Evolutionary conservation across 2,888 invertebrate genomes (phyloP), one percentile per base, ranked within the genome.

Genomic region (Dusona sp.): DNA sequence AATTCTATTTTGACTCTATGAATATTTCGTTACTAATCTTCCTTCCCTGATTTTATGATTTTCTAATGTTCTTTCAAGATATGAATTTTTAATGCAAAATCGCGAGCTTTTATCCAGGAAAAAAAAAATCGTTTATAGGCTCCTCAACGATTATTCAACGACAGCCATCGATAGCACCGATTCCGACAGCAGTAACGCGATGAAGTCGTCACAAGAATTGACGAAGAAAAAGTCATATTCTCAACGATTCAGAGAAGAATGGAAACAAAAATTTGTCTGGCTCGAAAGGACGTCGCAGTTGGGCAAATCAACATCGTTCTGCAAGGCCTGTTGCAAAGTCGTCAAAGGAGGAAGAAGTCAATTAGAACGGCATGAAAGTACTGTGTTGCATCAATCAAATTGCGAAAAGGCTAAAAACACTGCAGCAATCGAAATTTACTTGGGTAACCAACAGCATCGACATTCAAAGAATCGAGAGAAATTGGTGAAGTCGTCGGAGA

Each of bases 161-260:
- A 36, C 36, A 36, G 4, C 36, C 3, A 36, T 36, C 36, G 36
- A 36, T n/a, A 29, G 29, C 64, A 64, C 36, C 16, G 65, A 36
- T 36, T 16, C 36, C n/a, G n/a, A n/a, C n/a, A n/a, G n/a, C 16
- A 16, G 29, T n/a, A 36, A 8, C 4, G 36, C 25, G 36, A 3
- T 65, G 11, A 45, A 45, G 45, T 36, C 68, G 25, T 45, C 42
- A 45, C 11, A 16, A 77, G 48, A 29, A 45, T n/a, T n/a, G n/a
- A 64, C 42, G 36, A 75, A 83, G 74, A 77, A 83, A 57, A 82
- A 82, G 42, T 75, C 54, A 33, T 83, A 83, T 75, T 2, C n/a
- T 8, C 83, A 78, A 54, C 68, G 68, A 75, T 83, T 78, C 13
- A 78, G 72, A 29, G 51, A 64, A 9, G 78, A 83, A 16, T 78